Conservation (phyloP, 2,888 invertebrate species). For the Lasioglossum pauxillum region DNA sequence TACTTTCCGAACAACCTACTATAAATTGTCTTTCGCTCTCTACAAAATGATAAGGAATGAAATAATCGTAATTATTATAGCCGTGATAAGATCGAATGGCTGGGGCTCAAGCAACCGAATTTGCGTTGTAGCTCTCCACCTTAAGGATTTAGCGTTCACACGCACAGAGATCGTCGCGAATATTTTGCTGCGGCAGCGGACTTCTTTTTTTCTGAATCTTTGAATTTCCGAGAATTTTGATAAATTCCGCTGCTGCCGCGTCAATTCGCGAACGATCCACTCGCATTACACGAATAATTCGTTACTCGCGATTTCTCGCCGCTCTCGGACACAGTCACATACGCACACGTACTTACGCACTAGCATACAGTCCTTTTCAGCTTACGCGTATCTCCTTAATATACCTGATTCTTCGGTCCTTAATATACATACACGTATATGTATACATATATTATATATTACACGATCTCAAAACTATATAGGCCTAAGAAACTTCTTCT, state of each 20-base stretch:
- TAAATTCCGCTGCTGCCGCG: background rate
- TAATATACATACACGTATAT: conserved; percentile 26
- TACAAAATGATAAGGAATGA: too few species aligned
- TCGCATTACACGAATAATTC: background rate
- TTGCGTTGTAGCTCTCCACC: background rate
- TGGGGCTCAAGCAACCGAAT: background rate
- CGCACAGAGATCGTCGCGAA: background rate
- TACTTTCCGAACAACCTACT: too few species aligned
- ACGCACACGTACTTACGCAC: background rate
- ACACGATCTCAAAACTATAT: conserved; percentile 64
- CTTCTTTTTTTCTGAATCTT: background rate
- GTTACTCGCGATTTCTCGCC: background rate
- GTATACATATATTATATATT: conserved; percentile 29
- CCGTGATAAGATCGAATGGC: background rate
- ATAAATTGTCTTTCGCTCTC: background rate
- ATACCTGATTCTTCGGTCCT: conserved; percentile 38
- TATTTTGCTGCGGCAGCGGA: background rate
- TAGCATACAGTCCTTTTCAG: background rate
- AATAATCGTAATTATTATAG: background rate
- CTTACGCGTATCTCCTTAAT: conserved; percentile 30
- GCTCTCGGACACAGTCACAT: background rate
- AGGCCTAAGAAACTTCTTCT: conserved; percentile 69
- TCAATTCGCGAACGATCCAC: background rate
- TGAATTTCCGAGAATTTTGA: background rate
- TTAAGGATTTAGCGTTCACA: background rate